Evolutionary conservation across 1,140 invertebrate genomes (phyloP).

Genomic region (Drosophila sulfurigaster): DNA sequence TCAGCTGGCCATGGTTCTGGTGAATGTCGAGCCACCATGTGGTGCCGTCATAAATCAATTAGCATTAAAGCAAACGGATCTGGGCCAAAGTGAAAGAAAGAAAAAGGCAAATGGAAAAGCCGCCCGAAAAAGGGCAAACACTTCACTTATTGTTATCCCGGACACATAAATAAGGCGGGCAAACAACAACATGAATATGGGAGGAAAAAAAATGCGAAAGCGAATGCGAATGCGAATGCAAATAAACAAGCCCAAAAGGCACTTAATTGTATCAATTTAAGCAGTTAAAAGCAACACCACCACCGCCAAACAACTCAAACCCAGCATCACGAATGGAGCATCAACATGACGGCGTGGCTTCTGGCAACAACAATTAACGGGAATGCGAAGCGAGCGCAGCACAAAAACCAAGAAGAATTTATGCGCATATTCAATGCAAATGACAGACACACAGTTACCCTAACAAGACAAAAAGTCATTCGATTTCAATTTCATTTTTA

Average conservation of each 20-base stretch:
- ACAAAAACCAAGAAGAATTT: conserved; percentile 17
- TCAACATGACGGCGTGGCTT: conserved; percentile 28
- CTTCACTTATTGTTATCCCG: conserved; percentile 72
- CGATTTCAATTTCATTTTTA: too few relatives aligned
- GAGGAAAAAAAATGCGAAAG: conserved; percentile 43
- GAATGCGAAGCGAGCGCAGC: conserved; percentile 14
- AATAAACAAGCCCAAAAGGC: conserved; percentile 73
- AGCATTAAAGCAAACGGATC: conserved; percentile 60
- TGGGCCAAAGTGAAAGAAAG: conserved; percentile 1
- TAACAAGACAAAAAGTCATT: not conserved
- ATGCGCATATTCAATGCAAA: not conserved
- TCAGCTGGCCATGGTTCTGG: not conserved
- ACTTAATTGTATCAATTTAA: conserved; percentile 79
- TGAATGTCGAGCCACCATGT: conserved; percentile 20
- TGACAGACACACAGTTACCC: conserved; percentile 7
- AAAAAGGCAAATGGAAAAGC: conserved; percentile 18
- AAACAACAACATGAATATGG: not conserved
- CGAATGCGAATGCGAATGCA: conserved; percentile 54
- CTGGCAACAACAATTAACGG: conserved; percentile 40
- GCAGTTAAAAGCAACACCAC: conserved; percentile 57
- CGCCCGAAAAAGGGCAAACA: conserved; percentile 50
- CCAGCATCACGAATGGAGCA: conserved; percentile 13
- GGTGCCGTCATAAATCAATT: conserved; percentile 68
- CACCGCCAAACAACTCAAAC: conserved; percentile 1
- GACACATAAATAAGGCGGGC: conserved; percentile 58